A percentile compares a stretch with the other conserved stretches of the same genome.
These are phyloP conservation scores for Polymixis lichenea DNA, from an alignment of 2,888 invertebrate genomes.

Conservation along the genomic window DNA sequence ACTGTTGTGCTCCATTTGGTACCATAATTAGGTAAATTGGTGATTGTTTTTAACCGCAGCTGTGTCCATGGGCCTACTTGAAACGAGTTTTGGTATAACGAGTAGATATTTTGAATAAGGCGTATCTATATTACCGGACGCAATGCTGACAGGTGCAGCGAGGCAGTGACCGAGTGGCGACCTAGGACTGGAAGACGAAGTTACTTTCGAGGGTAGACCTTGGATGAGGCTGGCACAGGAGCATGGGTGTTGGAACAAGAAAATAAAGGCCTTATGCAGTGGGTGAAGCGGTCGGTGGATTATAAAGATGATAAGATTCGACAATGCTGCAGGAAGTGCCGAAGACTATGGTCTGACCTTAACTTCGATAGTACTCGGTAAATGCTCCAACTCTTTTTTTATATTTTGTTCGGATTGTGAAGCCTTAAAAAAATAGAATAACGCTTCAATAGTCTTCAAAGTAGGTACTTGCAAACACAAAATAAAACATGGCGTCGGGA, in stretches of 20 bases:
- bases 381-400: background rate
- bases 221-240: too few species aligned
- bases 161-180: too few species aligned
- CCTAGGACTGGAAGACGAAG: too few species aligned
- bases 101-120: background rate
- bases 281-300: too few species aligned
- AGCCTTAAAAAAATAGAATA: slow-evolving; percentile 1
- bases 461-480: slow-evolving; percentile 40
- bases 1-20: slow-evolving; percentile 7
- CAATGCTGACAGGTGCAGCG: too few species aligned
- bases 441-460: background rate
- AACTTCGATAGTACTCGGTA: background rate
- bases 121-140: background rate
- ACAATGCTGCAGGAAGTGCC: too few species aligned
- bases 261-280: too few species aligned
- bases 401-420: background rate
- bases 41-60: slow-evolving; percentile 24
- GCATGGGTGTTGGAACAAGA: too few species aligned
- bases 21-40: slow-evolving; percentile 19
- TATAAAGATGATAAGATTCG: too few species aligned
- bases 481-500: slow-evolving; percentile 59
- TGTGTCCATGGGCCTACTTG: background rate
- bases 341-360: background rate
- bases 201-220: too few species aligned
- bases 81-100: background rate